Evolutionary conservation across 92 coral and sea anemone genomes (phyloP), one percentile per base, ranked within the genome.

Genomic region (Palythoa grandiflora): DNA sequence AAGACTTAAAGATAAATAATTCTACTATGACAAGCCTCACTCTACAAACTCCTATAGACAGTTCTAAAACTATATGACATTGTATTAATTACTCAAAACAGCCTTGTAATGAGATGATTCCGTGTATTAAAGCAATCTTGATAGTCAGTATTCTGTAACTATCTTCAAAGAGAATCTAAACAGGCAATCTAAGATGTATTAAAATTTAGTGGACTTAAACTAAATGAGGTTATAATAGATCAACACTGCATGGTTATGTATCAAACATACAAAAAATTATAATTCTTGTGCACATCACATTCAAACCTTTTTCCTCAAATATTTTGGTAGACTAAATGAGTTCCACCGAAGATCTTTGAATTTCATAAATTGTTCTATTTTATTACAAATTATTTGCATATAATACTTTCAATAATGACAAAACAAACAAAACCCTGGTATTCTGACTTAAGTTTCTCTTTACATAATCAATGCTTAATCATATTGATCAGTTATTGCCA

Each of bases 31-130:
- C 9, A 9, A 14, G 80, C 38, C 38, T 48, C 38, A 28, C 1
- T 17, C 28, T 21, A 75, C 17, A 51, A 76, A 76, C 65, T 76
- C 61, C 14, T 47, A 51, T 50, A 53, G 50, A 76, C 65, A 76
- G 39, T 13, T 50, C 50, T 47, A 76, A 53, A 76, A 48, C 60
- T 48, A 16, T 9, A 47, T 76, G 59, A 19, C 15, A 47, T 20
- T 16, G 38, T 28, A 28, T 28, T 28, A 28, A 28, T 21, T 60
- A 48, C 48, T 5, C 48, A 36, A 35, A 10, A 71, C 20, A 12
- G 39, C 35, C 59, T 17, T 76, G 80, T 13, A 76, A 76, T 19
- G 11, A 15, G 16, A 0, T 16, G 50, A 44, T 44, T 5, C 61
- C 0, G 38, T 76, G 63, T 17, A 28, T 28, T 28, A 21, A 76